Base-by-base conservation (phyloP, 2,113 vertebrate genomes). In the Pseudois nayaur region DNA sequence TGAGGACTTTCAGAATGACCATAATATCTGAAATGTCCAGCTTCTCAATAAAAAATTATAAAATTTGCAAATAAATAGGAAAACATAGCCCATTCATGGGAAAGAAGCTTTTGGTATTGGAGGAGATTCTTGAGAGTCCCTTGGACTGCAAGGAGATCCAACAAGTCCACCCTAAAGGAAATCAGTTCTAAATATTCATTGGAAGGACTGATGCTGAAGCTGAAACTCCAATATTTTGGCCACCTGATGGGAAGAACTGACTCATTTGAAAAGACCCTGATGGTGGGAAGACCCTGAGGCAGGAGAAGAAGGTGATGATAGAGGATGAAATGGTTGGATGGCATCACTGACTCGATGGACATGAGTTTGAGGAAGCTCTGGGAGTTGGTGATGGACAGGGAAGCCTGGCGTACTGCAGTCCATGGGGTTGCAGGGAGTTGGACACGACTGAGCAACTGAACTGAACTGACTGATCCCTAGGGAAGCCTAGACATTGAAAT, bases 321-420 rank as follows among this genome's bases (percentile, higher is more conserved):
- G 10, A 40, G n/a, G 67, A 25, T 74, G 10, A 74, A 12, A 40
- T 74, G 19, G 10, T 40, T 74, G 36, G 36, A 40, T 74, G 67
- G 19, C 36, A 74, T 74, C 21, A 40, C 36, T 11, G 21, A 74
- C 21, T 74, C 0, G 0, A 74, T 1, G 11, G 36, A 74, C 67
- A 25, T 40, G n/a, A 74, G 10, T 74, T 74, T 74, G 67, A 74
- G 67, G 23, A 74, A 40, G 19, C 67, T 40, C n/a, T 40, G 19
- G 36, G 19, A 40, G 67, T 74, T 74, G 36, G 36, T 40, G 2
- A 74, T 74, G 67, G 36, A 74, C 67, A 40, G n/a, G n/a, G 10
- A 74, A 23, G 36, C 19, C 67, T 40, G n/a, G 67, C 0, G 0
- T 25, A 12, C 36, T 74, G 21, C 36, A 13, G n/a, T 40, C 10